These are phyloP conservation scores for western clawed frog (Xenopus tropicalis) DNA, from an alignment of 2,113 vertebrate species.

Conservation along the genomic window UCB_Xtro_10.0 CM004447.2:124401501-124402000, in stretches of 20 bases:
- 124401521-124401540: neutral
- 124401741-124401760: conserved; percentile 16
- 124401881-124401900: too few species aligned
- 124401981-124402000: too few species aligned
- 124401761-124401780: conserved; percentile 3
- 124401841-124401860: neutral
- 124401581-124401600: conserved; percentile 30
- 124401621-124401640: conserved; percentile 44
- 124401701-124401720: conserved; percentile 38
- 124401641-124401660: conserved; percentile 45
- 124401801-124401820: neutral
- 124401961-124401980: too few species aligned
- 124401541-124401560: conserved; percentile 20
- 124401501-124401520: too few species aligned
- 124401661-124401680: conserved; percentile 45
- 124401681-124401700: conserved; percentile 43
- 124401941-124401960: too few species aligned
- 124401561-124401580: conserved; percentile 29
- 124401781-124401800: conserved; percentile 3
- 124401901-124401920: too few species aligned
- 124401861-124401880: neutral
- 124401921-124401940: too few species aligned
- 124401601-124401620: conserved; percentile 44
- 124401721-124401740: conserved; percentile 34
- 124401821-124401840: neutral